Conservation (phyloP, 2,888 invertebrate species). For the Marasmarcha lunaedactyla region DNA sequence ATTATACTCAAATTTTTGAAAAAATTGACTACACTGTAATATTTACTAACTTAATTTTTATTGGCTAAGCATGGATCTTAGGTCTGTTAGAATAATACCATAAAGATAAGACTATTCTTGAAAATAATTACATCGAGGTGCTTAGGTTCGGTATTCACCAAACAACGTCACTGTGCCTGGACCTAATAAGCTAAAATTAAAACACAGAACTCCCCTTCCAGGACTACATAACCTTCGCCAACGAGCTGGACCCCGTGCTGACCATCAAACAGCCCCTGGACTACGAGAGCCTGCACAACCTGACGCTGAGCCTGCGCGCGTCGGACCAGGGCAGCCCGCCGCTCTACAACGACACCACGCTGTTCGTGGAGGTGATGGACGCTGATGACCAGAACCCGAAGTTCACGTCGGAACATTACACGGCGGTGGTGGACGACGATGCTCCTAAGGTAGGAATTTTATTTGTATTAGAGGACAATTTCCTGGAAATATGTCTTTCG, state of each 20-base stretch:
- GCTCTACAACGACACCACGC: slow-evolving; percentile 77
- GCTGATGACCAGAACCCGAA: slow-evolving; percentile 93
- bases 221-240: slow-evolving; percentile 87
- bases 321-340: slow-evolving; percentile 88
- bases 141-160: no score
- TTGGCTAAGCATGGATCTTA: no score
- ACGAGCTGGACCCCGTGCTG: slow-evolving; percentile 86
- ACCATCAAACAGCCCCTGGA: slow-evolving; percentile 84
- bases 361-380: slow-evolving; percentile 83
- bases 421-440: slow-evolving; percentile 75
- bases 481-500: no score
- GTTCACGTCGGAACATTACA: slow-evolving; percentile 81
- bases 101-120: no score
- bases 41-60: no score
- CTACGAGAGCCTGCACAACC: slow-evolving; percentile 82
- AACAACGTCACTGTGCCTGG: no score
- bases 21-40: no score
- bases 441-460: slow-evolving; percentile 49
- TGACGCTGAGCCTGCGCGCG: slow-evolving; percentile 80
- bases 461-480: no score
- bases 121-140: no score
- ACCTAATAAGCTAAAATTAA: no score
- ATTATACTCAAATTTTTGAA: no score
- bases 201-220: slow-evolving; percentile 26
- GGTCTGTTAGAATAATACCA: no score